A percentile compares a stretch with the other conserved stretches of the same genome.
Conservation (phyloP, 2,113 vertebrate genomes). For the Gadus macrocephalus region DNA sequence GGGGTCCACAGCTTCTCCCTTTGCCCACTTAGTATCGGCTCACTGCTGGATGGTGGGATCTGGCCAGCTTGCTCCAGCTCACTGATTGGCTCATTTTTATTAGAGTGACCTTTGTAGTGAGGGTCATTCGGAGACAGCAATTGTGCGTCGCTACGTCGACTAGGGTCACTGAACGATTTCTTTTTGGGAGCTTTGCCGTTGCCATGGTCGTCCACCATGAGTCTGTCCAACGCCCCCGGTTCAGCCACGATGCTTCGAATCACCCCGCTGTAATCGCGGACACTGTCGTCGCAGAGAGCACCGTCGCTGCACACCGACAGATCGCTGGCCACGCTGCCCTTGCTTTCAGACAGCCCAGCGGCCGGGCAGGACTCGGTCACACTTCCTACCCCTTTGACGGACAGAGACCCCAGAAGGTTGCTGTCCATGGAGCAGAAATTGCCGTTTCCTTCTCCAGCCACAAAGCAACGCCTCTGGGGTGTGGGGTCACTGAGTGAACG, state of each 20-base stretch:
- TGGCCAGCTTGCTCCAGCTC: conserved; percentile 80
- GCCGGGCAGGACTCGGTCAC: conserved; percentile 46
- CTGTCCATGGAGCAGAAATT: conserved; percentile 94
- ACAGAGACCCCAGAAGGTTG: conserved; percentile 88
- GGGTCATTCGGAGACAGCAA: conserved; percentile 49
- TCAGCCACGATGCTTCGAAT: conserved; percentile 90
- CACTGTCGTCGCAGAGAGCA: conserved; percentile 72
- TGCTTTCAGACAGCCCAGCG: conserved; percentile 70
- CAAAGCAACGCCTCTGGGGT: conserved; percentile 81
- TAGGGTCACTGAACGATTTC: conserved; percentile 97
- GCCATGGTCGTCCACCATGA: conserved; percentile 79
- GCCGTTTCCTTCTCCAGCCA: conserved; percentile 74
- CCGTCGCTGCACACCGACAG: conserved; percentile 86
- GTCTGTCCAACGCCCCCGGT: conserved; percentile 83
- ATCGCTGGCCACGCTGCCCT: conserved; percentile 86
- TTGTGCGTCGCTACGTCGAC: conserved; percentile 78
- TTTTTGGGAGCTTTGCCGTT: conserved; percentile 91
- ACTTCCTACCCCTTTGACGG: conserved; percentile 72
- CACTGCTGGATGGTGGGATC: conserved; percentile 89
- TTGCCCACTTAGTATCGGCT: conserved; percentile 87
- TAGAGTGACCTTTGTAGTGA: conserved; percentile 65
- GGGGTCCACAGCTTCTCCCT: conserved; percentile 65
- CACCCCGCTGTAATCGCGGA: conserved; percentile 84
- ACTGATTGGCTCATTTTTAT: conserved; percentile 78
- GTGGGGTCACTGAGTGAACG: conserved; percentile 95